Evolutionary conservation across 2,888 invertebrate genomes (phyloP).

Genomic region (Mythimna lalbum): DNA sequence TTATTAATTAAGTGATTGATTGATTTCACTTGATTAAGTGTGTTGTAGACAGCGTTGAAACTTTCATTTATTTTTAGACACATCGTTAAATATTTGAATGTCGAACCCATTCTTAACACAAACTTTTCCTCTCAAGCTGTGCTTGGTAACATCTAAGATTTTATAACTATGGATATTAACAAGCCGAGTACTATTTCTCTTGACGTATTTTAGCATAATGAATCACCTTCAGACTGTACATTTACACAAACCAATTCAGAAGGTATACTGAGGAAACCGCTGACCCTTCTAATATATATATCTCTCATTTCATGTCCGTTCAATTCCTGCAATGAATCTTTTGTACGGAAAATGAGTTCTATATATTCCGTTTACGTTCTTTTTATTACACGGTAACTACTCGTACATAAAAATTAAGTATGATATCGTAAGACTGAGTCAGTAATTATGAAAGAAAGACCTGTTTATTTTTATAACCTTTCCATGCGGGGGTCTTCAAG

Average conservation of each 20-base stretch:
- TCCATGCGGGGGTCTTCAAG: constrained; percentile 58
- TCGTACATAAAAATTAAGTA: constrained; percentile 49
- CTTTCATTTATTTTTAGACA: constrained; percentile 2
- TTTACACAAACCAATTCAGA: constrained; percentile 30
- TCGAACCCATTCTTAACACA: too few species aligned
- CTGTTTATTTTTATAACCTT: constrained; percentile 59
- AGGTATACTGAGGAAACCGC: constrained; percentile 2
- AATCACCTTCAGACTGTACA: constrained; percentile 24
- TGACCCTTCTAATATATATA: constrained; percentile 31
- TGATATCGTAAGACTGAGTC: constrained; percentile 39
- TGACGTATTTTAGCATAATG: constrained; percentile 17
- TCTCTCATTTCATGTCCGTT: constrained; percentile 26
- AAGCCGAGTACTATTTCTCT: constrained; percentile 4
- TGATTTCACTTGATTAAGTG: constrained; percentile 20
- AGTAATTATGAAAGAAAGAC: constrained; percentile 53
- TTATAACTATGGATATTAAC: neutral
- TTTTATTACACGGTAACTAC: constrained; percentile 53
- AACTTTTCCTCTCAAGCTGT: constrained; percentile 3
- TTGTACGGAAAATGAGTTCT: constrained; percentile 38
- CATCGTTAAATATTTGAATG: neutral
- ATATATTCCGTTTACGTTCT: constrained; percentile 48
- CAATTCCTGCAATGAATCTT: constrained; percentile 38
- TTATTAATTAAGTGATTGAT: constrained; percentile 28
- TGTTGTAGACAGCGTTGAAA: neutral
- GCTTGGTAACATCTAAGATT: neutral